Evolutionary conservation across 2,113 vertebrate genomes (phyloP).

Genomic region (Atractosteus spatula): DNA sequence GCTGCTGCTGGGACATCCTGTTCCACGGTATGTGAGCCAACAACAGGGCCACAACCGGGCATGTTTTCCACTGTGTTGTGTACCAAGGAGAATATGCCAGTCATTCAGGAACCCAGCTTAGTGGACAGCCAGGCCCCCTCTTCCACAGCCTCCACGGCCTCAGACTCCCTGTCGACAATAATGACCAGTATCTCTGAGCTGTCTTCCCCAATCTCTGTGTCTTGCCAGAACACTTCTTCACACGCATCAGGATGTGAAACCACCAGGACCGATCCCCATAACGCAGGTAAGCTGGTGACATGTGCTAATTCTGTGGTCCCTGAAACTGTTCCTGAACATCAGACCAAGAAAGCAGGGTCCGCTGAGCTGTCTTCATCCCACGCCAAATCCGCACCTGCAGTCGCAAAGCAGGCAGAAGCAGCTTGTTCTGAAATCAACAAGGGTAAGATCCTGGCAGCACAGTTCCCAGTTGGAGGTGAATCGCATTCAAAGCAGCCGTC

Average conservation of each 20-base stretch:
- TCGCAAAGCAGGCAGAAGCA: slow-evolving; percentile 37
- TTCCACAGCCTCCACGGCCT: too few species aligned
- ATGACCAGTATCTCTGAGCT: background rate
- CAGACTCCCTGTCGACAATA: too few species aligned
- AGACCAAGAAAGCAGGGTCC: background rate
- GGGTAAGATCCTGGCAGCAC: background rate
- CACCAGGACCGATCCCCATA: background rate
- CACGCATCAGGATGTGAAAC: slow-evolving; percentile 14
- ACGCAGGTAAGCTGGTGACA: background rate
- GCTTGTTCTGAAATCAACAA: slow-evolving; percentile 11
- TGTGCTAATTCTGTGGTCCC: too few species aligned
- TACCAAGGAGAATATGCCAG: background rate
- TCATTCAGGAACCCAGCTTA: slow-evolving; percentile 20
- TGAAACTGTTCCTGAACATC: background rate
- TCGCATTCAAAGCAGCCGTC: slow-evolving; percentile 30
- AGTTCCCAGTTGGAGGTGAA: slow-evolving; percentile 25
- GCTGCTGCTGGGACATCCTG: too few species aligned
- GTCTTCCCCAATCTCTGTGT: background rate
- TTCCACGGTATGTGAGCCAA: too few species aligned
- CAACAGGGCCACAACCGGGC: too few species aligned
- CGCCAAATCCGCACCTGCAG: slow-evolving; percentile 22
- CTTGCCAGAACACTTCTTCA: background rate
- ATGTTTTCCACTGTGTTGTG: too few species aligned
- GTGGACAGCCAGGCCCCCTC: too few species aligned
- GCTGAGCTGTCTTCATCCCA: slow-evolving; percentile 31